Evolutionary conservation across 2,888 invertebrate species (phyloP), one percentile per base, ranked within the genome.

Genomic region (Yponomeuta plumbellus): DNA sequence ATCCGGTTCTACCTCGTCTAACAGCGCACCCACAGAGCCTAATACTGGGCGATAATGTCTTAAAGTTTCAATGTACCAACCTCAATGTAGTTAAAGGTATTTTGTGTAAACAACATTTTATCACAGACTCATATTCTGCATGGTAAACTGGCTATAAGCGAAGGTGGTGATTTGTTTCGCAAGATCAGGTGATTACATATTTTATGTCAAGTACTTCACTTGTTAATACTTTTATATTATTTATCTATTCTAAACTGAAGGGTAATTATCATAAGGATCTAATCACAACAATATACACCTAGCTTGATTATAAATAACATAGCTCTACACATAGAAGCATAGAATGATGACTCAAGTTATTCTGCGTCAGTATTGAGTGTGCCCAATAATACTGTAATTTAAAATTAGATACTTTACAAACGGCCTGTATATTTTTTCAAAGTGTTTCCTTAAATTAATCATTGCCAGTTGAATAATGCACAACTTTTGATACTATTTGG

Each of bases 41-140:
- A 44, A 64, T 44, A 44, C 17, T 57, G 83, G 85, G 11, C 83
- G 84, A 85, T 86, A 86, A 78, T 71, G 66, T 52, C 17, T 5
- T 17, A 1, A 13, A 52, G 44, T 52, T 52, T 1, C 44, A 52
- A 13, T 52, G 44, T 52, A 13, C 44, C 44, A 52, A 52, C 17
- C 4, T 52, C 44, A 52, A 52, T 52, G 44, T 52, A 52, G 44
- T 13, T 52, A 52, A n/a, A 17, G 44, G 44, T 13, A 17, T 52
- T 52, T 17, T 17, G 17, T 52, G 44, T 52, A 52, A 52, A 52
- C 44, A 52, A 52, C 44, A 52, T 52, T n/a, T 52, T 52, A 52
- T 52, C 44, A 52, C 17, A 17, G 34, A 34, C 34, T 34, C 34
- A 34, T 34, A 10, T 34, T 34, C 34, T 34, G 34, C 34, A 34